Evolutionary conservation across 2,888 invertebrate genomes (phyloP).

Genomic region (Heliconius sara): DNA sequence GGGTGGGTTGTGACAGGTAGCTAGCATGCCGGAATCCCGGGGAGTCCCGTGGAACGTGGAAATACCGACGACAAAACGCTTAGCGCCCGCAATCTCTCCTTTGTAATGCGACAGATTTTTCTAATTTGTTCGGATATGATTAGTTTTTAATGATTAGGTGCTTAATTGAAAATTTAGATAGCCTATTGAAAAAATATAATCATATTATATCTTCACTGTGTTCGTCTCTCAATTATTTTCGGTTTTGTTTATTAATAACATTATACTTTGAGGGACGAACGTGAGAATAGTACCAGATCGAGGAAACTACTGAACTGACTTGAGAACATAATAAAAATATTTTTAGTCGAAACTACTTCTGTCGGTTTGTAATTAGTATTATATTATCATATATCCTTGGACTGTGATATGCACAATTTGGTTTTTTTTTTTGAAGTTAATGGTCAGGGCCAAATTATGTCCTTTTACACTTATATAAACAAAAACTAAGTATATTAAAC

Average conservation of each 20-base stretch:
- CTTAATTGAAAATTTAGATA: no score
- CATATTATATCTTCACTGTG: not conserved
- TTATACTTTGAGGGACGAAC: not conserved
- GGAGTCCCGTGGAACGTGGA: conserved; percentile 56
- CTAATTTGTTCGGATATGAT: conserved; percentile 33
- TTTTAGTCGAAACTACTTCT: not conserved
- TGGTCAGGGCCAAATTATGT: no score
- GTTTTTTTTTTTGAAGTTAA: not conserved
- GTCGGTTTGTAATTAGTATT: not conserved
- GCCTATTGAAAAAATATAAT: not conserved
- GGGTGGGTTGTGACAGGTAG: conserved; percentile 60
- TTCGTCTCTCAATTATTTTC: not conserved
- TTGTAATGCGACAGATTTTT: conserved; percentile 48
- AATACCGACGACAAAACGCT: conserved; percentile 65
- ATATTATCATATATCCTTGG: not conserved
- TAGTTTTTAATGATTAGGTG: not conserved
- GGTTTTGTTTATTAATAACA: not conserved
- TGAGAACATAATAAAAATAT: not conserved
- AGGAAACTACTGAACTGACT: no score
- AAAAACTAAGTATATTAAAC: not conserved
- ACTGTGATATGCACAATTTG: not conserved
- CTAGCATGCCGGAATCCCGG: conserved; percentile 59
- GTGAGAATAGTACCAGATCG: not conserved
- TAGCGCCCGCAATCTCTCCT: conserved; percentile 51
- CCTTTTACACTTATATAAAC: no score